A percentile compares a stretch with the other conserved stretches of the same genome.
These are phyloP conservation scores for Tragelaphus imberbis DNA, from an alignment of 2,113 vertebrate species.

Conservation along the genomic window DNA sequence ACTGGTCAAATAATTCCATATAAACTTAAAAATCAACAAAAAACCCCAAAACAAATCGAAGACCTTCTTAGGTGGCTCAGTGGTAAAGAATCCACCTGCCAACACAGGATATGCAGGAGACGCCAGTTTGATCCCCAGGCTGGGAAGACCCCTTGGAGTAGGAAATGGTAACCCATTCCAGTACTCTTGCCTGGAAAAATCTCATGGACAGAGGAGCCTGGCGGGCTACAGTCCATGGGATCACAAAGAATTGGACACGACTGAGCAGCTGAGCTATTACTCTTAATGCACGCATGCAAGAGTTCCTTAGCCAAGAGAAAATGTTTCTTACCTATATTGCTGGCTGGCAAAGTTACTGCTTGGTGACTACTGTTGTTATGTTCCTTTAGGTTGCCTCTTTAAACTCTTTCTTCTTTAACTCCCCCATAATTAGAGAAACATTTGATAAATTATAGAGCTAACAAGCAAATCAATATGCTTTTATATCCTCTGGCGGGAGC, in stretches of 20 bases:
- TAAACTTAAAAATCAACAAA: neutral
- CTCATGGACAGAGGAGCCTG: neutral
- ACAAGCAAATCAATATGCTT: neutral
- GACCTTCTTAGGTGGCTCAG: neutral
- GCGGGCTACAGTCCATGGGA: neutral
- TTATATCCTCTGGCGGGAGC: neutral
- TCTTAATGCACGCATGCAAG: fast-evolving
- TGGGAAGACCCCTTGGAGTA: neutral
- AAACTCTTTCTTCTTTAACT: neutral
- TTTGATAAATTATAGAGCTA: neutral
- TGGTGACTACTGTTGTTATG: neutral
- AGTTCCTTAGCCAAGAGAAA: neutral
- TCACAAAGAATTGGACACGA: neutral
- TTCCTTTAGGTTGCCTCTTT: neutral
- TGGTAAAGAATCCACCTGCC: neutral
- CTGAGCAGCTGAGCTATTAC: neutral
- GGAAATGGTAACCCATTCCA: neutral
- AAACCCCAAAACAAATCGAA: neutral
- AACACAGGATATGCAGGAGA: neutral
- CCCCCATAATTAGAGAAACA: neutral
- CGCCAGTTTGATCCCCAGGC: neutral
- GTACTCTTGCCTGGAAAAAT: neutral
- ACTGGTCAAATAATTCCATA: neutral
- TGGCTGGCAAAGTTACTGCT: neutral
- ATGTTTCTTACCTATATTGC: neutral